Percentiles rank a stretch among this genome's conserved stretches.
phyloP scores from a whole-genome alignment of 2,113 vertebrate species.

The Atrichornis clamosus region DNA sequence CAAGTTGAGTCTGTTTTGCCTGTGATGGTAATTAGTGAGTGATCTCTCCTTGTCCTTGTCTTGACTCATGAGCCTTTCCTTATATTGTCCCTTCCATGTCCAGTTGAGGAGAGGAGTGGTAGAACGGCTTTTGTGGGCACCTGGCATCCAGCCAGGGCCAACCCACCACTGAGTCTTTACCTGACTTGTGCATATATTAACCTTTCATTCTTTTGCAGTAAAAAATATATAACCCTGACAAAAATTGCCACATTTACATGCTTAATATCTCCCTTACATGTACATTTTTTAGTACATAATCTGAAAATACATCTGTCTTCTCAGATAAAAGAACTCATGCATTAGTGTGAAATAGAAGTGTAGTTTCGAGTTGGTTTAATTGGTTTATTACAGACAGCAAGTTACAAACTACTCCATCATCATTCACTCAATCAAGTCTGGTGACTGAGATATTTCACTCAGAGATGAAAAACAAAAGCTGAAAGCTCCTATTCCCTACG shows the following conservation, averaged over 20 bases:
- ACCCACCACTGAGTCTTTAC: neutral
- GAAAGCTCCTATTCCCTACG: neutral
- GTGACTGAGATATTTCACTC: neutral
- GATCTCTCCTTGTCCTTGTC: neutral
- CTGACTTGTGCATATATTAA: neutral
- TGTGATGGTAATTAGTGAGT: fast-evolving
- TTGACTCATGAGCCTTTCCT: neutral
- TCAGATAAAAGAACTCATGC: neutral
- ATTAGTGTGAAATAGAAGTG: neutral
- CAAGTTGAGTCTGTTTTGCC: neutral
- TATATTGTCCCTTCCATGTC: neutral
- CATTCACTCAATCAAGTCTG: neutral
- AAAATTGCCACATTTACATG: neutral
- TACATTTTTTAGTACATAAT: neutral
- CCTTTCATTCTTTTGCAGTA: neutral
- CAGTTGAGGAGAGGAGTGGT: neutral
- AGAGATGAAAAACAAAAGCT: neutral
- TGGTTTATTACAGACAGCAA: neutral
- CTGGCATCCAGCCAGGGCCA: neutral
- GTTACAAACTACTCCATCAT: neutral
- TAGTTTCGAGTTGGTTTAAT: neutral
- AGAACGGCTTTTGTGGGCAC: neutral
- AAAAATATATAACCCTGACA: neutral
- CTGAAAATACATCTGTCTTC: neutral
- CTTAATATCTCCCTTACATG: neutral